Evolutionary conservation across 2,113 vertebrate genomes (phyloP).

Genomic region (Phyllopteryx taeniolatus): DNA sequence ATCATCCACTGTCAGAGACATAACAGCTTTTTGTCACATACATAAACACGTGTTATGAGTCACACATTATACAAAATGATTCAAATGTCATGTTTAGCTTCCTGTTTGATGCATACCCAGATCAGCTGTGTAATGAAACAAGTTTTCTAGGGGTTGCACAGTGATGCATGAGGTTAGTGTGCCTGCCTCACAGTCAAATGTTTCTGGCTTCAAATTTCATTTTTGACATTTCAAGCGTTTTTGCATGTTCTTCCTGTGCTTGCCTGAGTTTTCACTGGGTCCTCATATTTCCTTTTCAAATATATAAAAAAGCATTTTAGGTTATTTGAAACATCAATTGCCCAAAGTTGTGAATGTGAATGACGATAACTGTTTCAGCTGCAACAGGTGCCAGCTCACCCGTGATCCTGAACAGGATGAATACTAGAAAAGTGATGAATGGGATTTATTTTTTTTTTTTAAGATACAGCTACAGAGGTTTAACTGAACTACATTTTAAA

Average conservation of each 20-base stretch:
- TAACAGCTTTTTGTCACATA: slow-evolving; percentile 22
- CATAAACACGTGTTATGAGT: slow-evolving; percentile 21
- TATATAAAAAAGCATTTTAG: too few species aligned
- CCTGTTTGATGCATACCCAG: background rate
- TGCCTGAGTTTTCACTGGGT: too few species aligned
- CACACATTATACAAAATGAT: slow-evolving; percentile 8
- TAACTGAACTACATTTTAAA: too few species aligned
- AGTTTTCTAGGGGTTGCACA: background rate
- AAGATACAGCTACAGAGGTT: too few species aligned
- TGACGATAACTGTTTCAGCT: background rate
- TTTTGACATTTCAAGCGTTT: background rate
- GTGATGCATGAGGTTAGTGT: background rate
- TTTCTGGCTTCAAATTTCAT: background rate
- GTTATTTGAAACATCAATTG: background rate
- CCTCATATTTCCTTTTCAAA: too few species aligned
- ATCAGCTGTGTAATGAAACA: slow-evolving; percentile 4
- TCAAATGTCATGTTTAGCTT: slow-evolving; percentile 3
- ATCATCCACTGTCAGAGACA: slow-evolving; percentile 24
- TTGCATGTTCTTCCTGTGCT: too few species aligned
- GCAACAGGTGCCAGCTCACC: background rate
- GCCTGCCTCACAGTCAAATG: background rate
- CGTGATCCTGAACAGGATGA: too few species aligned
- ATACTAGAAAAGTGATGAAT: too few species aligned
- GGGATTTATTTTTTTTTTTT: too few species aligned
- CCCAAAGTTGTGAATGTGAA: background rate